A percentile compares a stretch with the other conserved stretches of the same genome.
These are phyloP conservation scores for Camelus bactrianus DNA, from an alignment of 2,113 vertebrate species.

Conservation along the genomic window DNA sequence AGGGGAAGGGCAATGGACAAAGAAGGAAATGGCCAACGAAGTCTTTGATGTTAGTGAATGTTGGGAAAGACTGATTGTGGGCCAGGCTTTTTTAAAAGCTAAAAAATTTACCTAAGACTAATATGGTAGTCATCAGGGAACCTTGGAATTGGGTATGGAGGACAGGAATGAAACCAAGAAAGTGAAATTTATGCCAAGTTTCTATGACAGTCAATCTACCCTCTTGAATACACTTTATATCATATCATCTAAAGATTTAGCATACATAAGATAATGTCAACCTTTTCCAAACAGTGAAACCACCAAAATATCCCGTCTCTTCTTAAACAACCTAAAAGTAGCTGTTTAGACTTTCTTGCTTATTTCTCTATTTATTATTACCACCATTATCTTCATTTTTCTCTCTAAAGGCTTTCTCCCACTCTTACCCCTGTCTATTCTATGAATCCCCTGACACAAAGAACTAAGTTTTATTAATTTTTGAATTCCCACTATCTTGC, in stretches of 20 bases:
- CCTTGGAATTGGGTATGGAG: neutral
- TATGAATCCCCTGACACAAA: neutral
- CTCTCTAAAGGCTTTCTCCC: neutral
- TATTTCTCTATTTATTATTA: neutral
- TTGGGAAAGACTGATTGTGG: neutral
- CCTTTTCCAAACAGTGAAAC: neutral
- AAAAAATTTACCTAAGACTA: neutral
- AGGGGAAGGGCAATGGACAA: neutral
- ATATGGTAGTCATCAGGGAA: neutral
- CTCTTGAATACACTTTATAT: neutral
- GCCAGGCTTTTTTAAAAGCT: neutral
- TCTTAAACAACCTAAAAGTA: neutral
- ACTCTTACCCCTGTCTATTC: neutral
- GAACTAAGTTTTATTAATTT: neutral
- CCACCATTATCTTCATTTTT: neutral
- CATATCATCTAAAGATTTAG: neutral
- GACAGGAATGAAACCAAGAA: neutral
- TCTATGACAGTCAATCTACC: neutral
- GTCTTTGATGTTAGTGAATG: neutral
- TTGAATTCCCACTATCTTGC: neutral
- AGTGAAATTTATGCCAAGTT: neutral
- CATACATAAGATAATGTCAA: neutral
- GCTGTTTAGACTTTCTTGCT: rapidly evolving
- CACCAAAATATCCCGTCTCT: neutral
- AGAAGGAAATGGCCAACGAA: neutral